Evolutionary conservation across 2,797 vertebrate species (phyloP).

Genomic region (Corythornis leucogaster): DNA sequence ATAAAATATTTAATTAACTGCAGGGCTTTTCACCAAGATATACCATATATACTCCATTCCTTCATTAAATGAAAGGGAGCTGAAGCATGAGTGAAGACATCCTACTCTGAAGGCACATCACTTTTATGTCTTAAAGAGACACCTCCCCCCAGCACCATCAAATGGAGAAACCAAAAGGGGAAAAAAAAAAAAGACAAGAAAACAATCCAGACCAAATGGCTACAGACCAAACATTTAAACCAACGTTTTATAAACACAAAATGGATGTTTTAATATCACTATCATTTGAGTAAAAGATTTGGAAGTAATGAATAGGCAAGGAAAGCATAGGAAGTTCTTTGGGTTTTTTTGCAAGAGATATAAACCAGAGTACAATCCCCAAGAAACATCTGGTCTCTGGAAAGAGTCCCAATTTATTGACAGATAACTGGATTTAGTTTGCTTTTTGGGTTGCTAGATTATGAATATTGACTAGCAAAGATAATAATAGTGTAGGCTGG

Average conservation of each 20-base stretch:
- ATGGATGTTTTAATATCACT: neutral
- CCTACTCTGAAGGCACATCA: constrained; percentile 9
- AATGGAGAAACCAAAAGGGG: neutral
- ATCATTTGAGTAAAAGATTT: constrained; percentile 24
- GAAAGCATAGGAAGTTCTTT: constrained; percentile 24
- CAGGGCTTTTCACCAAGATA: neutral
- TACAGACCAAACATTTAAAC: neutral
- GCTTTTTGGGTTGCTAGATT: constrained; percentile 47
- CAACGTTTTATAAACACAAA: constrained; percentile 28
- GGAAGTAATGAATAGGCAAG: neutral
- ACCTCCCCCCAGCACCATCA: neutral
- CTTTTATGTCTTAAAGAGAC: neutral
- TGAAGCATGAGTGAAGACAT: constrained; percentile 26
- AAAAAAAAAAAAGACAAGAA: neutral
- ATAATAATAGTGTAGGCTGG: constrained; percentile 65
- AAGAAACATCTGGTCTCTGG: constrained; percentile 59
- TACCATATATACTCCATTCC: neutral
- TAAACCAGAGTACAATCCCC: constrained; percentile 32
- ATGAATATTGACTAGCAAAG: constrained; percentile 76
- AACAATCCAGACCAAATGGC: neutral
- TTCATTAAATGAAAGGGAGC: constrained; percentile 54
- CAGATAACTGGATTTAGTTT: constrained; percentile 27
- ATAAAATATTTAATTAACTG: constrained; percentile 38
- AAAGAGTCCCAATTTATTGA: constrained; percentile 68
- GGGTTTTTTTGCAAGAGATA: constrained; percentile 20